phyloP scores from a whole-genome alignment of 2,797 vertebrate species.

The Luscinia megarhynchos region DNA sequence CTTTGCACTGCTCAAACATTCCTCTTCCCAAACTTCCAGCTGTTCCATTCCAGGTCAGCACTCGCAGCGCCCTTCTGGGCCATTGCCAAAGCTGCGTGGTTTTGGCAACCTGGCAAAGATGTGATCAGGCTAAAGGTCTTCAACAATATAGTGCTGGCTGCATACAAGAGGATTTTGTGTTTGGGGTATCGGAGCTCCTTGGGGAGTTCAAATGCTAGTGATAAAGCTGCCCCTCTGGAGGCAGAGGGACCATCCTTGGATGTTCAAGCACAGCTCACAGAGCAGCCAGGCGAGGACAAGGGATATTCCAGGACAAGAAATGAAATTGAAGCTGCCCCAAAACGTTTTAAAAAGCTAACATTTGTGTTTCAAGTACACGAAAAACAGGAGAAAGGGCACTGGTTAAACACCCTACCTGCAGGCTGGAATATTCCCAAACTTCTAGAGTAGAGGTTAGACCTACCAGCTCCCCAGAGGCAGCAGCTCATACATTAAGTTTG shows the following conservation, averaged over 20 bases:
- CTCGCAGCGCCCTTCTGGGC: background rate
- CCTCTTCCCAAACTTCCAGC: conserved; percentile 51
- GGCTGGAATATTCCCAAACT: conserved; percentile 20
- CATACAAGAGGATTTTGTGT: background rate
- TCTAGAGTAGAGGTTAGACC: conserved; percentile 30
- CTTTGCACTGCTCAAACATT: conserved; percentile 30
- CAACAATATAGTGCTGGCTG: background rate
- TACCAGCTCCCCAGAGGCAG: background rate
- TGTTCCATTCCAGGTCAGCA: conserved; percentile 42
- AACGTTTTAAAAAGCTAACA: background rate
- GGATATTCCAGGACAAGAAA: background rate
- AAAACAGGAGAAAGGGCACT: conserved; percentile 29
- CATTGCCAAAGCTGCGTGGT: background rate
- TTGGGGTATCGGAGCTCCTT: rapidly evolving
- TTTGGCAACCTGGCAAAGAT: conserved; percentile 29
- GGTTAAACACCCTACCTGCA: conserved; percentile 38
- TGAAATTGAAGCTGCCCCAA: background rate
- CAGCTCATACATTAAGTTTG: conserved; percentile 44
- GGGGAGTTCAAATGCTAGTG: background rate
- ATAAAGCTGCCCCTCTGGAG: background rate
- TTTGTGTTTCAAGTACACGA: background rate
- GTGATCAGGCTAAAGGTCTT: conserved; percentile 22
- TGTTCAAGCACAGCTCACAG: background rate
- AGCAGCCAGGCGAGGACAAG: background rate
- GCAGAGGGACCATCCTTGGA: background rate